phyloP scores from a whole-genome alignment of 2,113 vertebrate genomes.

The Actenoides hombroni region DNA sequence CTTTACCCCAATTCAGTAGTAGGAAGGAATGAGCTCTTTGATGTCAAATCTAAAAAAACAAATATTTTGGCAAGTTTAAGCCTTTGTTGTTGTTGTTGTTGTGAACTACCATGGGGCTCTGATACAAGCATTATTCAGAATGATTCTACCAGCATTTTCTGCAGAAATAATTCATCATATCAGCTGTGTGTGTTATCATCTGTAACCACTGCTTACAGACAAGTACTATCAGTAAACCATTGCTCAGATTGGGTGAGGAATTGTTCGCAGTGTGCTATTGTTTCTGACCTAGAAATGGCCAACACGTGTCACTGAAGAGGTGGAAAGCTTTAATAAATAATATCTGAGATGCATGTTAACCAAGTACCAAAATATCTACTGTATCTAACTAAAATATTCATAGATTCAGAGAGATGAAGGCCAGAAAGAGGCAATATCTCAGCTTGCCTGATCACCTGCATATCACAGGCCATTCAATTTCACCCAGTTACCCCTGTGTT shows the following conservation, averaged over 20 bases:
- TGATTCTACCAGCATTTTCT: not conserved
- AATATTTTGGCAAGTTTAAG: not conserved
- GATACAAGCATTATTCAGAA: not conserved
- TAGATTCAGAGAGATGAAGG: not conserved
- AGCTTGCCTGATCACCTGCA: not conserved
- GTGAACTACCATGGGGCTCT: not conserved
- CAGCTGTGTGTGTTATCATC: not conserved
- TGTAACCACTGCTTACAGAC: not conserved
- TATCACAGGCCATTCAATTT: not conserved
- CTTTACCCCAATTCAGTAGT: not conserved
- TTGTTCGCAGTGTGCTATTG: not conserved
- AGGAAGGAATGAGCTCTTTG: not conserved
- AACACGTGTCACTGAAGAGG: not conserved
- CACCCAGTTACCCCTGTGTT: not conserved
- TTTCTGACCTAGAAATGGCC: not conserved
- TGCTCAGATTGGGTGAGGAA: not conserved
- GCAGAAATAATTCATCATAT: not conserved
- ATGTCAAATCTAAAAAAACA: not conserved
- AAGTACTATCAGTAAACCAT: not conserved
- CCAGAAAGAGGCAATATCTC: not conserved
- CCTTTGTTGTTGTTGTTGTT: not conserved
- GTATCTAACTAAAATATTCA: not conserved
- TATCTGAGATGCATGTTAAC: not conserved
- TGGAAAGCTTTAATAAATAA: not conserved
- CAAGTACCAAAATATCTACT: not conserved